Evolutionary conservation across 2,113 vertebrate genomes (phyloP).

Genomic region (Mus spicilegus): DNA sequence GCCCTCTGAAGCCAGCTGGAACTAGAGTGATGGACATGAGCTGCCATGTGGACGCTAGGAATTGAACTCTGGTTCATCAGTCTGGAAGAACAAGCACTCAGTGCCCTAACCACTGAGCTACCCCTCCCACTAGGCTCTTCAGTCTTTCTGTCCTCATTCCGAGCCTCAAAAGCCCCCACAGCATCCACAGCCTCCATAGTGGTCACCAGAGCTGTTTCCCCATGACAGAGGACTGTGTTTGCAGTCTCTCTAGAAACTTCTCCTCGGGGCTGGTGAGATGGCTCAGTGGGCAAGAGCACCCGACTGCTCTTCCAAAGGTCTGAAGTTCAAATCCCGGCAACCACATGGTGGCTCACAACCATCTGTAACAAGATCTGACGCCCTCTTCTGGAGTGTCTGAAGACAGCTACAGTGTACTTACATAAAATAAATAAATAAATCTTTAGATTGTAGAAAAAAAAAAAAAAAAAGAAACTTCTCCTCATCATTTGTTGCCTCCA

Average conservation of each 20-base stretch:
- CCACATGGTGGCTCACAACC: no score
- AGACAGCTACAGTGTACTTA: no score
- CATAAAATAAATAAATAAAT: no score
- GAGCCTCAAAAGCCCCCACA: not conserved
- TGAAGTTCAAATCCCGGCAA: no score
- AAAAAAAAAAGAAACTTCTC: not conserved
- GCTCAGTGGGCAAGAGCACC: no score
- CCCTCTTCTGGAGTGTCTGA: no score
- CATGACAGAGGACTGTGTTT: not conserved
- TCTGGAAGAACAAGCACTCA: not conserved
- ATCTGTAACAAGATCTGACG: no score
- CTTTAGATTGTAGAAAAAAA: no score
- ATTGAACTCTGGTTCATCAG: not conserved
- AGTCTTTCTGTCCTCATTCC: not conserved
- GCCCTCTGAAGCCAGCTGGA: not conserved
- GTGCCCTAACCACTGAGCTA: not conserved
- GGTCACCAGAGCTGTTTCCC: not conserved
- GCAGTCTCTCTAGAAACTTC: not conserved
- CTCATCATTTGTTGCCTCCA: not conserved
- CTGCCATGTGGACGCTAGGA: not conserved
- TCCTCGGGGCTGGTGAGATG: no score
- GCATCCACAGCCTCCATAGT: not conserved
- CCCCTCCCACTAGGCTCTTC: not conserved
- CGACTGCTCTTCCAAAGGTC: no score
- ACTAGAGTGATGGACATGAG: not conserved